Base-by-base conservation (phyloP, 2,888 invertebrate genomes). In the Bedellia somnulentella region DNA sequence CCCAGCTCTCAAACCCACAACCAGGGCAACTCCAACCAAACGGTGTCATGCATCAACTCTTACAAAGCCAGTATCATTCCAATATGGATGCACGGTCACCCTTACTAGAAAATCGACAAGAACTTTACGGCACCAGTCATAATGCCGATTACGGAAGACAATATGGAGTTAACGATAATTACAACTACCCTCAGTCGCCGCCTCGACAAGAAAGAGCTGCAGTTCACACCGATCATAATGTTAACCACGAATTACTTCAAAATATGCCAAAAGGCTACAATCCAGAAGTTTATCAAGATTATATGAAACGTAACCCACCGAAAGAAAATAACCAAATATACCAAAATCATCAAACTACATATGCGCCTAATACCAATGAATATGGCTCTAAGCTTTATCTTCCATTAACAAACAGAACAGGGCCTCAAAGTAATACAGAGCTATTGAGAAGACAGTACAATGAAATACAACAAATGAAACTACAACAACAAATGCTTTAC, bases 401-500 rank as follows among this genome's bases (percentile, higher is more conserved):
- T 37, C 76, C 76, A 30, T 77, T 70, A 47, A 70, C 75, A 4
- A 76, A 56, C 58, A 62, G 76, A 44, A 71, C 70, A 57, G 73
- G 75, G 40, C 59, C 71, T 14, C 70, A 73, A 35, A 81, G 82
- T 47, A 81, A 82, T 39, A 81, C 82, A 25, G 81, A 82, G 39
- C 41, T 82, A 39, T 51, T 81, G 41, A 66, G 80, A 40, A 67
- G 77, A 39, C 81, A 82, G 45, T 82, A 82, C 38, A 81, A 80
- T 42, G 81, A 82, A 52, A 60, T 82, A 39, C 82, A 82, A 44
- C 81, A 82, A 50, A 81, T 82, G 63, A 82, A 82, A 52, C 50
- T 82, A 40, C 81, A 82, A 41, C 81, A 80, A 22, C 82, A 82
- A 48, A 53, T 82, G 46, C 80, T 79, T 40, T 82, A 82, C 38